Percentiles rank a stretch among this genome's conserved stretches.
These are phyloP conservation scores for Lithobates sylvaticus DNA, from an alignment of 2,797 vertebrate species.

Conservation along the genomic window DNA sequence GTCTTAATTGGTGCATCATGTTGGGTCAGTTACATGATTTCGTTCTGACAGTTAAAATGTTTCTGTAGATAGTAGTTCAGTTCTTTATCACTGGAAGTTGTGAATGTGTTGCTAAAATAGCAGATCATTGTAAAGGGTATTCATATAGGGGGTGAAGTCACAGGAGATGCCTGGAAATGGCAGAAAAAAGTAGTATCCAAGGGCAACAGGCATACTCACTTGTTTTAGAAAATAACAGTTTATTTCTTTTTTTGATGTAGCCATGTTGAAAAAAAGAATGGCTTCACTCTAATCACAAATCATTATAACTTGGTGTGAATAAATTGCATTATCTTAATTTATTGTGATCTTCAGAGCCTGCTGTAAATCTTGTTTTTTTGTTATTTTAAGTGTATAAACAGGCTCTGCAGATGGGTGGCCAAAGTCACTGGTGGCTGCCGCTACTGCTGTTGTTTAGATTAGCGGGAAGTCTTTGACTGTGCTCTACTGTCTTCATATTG, in stretches of 20 bases:
- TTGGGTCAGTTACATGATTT: background rate
- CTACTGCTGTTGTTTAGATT: slow-evolving; percentile 55
- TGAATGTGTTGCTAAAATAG: background rate
- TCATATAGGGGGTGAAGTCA: background rate
- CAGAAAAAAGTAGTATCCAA: slow-evolving; percentile 1
- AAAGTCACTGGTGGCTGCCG: slow-evolving; percentile 37
- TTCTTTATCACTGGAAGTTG: background rate
- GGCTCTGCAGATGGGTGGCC: slow-evolving; percentile 58
- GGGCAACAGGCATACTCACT: background rate
- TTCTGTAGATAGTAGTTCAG: background rate
- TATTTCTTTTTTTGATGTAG: slow-evolving; percentile 46
- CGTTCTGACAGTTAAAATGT: background rate
- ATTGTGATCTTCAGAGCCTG: slow-evolving; percentile 49
- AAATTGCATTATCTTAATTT: slow-evolving; percentile 38
- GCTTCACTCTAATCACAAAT: slow-evolving; percentile 56
- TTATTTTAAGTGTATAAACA: slow-evolving; percentile 57
- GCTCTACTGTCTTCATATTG: slow-evolving; percentile 37
- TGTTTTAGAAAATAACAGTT: background rate
- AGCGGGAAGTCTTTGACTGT: slow-evolving; percentile 56
- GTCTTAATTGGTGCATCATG: background rate
- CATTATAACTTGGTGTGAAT: slow-evolving; percentile 56
- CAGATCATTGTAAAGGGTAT: background rate
- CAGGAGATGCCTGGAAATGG: background rate
- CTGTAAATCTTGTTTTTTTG: slow-evolving; percentile 61
- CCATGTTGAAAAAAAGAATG: slow-evolving; percentile 1